Evolutionary conservation across 2,888 invertebrate species (phyloP), one percentile per base, ranked within the genome.

Genomic region (Cantharis rustica): DNA sequence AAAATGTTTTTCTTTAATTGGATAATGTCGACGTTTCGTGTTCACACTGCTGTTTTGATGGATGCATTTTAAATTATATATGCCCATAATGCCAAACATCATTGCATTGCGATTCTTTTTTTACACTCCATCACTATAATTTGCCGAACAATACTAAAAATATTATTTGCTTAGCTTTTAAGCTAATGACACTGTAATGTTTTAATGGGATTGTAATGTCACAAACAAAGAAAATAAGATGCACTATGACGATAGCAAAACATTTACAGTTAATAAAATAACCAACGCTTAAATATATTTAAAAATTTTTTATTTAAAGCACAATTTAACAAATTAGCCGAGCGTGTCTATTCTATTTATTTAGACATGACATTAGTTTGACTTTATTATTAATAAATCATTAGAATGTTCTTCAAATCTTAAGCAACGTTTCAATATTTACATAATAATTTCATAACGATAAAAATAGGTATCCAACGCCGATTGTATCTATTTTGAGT

Each of bases 161-260:
- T 15, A 66, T 66, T 20, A 20, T 66, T 66, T 66, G 64, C 23
- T 66, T 66, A 66, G 64, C 64, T 66, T 13, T 66, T 66, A 66
- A 66, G 64, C 20, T 66, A 66, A 66, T 66, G 64, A 66, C 20
- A 66, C 23, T n/a, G n/a, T 66, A 66, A 66, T 66, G 64, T 66
- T 66, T 20, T 20, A 66, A 66, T 66, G 47, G 47, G 47, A 47
- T 7, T 47, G 47, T 47, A 47, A 47, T 47, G 47, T 47, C 47
- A 47, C n/a, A 47, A 13, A 13, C 47, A n/a, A 47, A 47, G 47
- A n/a, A 47, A 47, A 47, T 47, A 47, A 47, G 47, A 47, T 47
- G 47, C 47, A 47, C 47, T 47, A 47, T 47, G 13, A 47, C 47
- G 47, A 47, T 47, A 47, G 47, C n/a, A 47, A n/a, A 47, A 47